phyloP scores from a whole-genome alignment of 2,113 vertebrate genomes.

The Elaphurus davidianus region DNA sequence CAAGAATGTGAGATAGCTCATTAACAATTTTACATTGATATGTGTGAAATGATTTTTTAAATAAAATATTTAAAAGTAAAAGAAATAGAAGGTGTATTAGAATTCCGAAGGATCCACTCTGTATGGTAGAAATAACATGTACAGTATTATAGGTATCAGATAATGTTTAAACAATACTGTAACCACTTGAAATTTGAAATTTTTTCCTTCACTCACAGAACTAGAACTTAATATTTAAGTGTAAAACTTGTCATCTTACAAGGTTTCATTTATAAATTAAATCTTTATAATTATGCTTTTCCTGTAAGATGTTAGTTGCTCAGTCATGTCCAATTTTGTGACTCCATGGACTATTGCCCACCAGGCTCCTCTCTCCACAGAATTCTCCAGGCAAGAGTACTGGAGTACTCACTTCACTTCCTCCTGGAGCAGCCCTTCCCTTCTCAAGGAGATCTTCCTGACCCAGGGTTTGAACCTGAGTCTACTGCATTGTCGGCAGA shows the following conservation, averaged over 20 bases:
- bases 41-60: not conserved
- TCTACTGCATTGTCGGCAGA: not conserved
- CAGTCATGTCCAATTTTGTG: not conserved
- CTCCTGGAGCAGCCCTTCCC: not conserved
- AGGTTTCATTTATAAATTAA: not conserved
- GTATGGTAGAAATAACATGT: not conserved
- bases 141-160: not conserved
- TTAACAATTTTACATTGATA: not conserved
- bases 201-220: not conserved
- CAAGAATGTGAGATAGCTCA: not conserved
- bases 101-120: not conserved
- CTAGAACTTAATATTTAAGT: not conserved
- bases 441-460: not conserved
- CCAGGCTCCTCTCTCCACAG: not conserved
- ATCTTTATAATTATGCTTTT: constrained; percentile 8
- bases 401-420: not conserved
- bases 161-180: not conserved
- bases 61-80: not conserved
- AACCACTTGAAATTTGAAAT: not conserved
- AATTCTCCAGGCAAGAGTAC: not conserved
- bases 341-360: not conserved
- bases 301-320: not conserved
- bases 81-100: not conserved
- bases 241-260: not conserved
- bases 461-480: not conserved